These are phyloP conservation scores for Parazoanthus darwini DNA, from an alignment of 92 coral and sea anemone species.

Conservation along the genomic window DNA sequence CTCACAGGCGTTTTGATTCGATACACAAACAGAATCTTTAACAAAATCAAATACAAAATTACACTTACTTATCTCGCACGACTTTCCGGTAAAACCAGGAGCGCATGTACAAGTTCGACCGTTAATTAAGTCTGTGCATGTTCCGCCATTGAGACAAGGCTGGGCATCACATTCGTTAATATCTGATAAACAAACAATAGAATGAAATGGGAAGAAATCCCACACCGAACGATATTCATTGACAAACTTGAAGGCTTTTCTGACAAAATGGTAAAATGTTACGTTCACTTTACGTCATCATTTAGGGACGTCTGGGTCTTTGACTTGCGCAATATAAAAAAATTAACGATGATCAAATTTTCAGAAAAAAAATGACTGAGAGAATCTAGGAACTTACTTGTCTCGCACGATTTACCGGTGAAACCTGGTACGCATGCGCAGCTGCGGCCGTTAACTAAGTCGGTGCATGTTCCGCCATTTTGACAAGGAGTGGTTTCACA, in stretches of 20 bases:
- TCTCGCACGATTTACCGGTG: conserved; percentile 12
- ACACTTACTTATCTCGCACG: conserved; percentile 24
- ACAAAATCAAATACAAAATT: no score
- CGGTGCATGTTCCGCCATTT: conserved; percentile 25
- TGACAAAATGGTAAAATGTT: not conserved
- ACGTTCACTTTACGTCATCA: no score
- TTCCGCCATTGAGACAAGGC: conserved; percentile 31
- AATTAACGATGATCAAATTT: no score
- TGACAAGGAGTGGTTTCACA: not conserved
- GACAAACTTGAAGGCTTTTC: no score
- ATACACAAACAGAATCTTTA: no score
- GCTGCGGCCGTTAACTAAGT: conserved; percentile 7
- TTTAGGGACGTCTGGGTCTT: no score
- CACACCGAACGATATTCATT: not conserved
- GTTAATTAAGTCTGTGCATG: conserved; percentile 22
- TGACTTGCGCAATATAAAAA: no score
- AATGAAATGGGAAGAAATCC: not conserved
- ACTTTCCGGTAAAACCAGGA: conserved; percentile 21
- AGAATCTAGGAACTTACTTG: not conserved
- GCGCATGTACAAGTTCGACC: conserved; percentile 20
- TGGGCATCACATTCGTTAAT: conserved; percentile 3
- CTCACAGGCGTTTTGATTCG: not conserved
- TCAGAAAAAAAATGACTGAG: no score
- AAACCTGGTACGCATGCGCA: conserved; percentile 18
- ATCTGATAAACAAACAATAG: not conserved